These are phyloP conservation scores for Idaea biselata DNA, from an alignment of 2,888 invertebrate species.

Conservation along the genomic window DNA sequence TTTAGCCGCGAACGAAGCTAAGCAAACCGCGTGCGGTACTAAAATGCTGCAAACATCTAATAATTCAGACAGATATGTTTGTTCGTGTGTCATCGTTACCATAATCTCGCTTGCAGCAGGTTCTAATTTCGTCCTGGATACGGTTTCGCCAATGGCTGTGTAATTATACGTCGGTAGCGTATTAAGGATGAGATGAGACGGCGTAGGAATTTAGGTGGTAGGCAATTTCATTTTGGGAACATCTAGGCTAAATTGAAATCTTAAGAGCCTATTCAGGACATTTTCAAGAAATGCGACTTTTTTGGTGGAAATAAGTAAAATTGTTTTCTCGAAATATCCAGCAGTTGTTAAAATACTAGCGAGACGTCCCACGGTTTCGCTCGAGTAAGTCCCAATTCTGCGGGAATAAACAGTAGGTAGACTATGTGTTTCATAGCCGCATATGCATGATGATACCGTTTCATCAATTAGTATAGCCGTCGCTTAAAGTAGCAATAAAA, in stretches of 20 bases:
- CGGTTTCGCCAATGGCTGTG: constrained; percentile 39
- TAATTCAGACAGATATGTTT: not conserved
- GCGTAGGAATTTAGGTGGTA: not conserved
- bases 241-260: not conserved
- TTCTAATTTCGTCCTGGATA: constrained; percentile 35
- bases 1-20: too few relatives aligned
- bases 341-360: too few relatives aligned
- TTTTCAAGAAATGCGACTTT: too few relatives aligned
- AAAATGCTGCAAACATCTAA: not conserved
- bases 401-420: too few relatives aligned
- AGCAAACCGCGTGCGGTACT: not conserved
- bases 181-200: constrained; percentile 7
- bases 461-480: too few relatives aligned
- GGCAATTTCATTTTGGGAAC: not conserved
- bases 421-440: too few relatives aligned
- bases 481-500: too few relatives aligned
- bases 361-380: too few relatives aligned
- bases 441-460: too few relatives aligned
- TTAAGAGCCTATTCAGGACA: not conserved
- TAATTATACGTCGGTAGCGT: constrained; percentile 36
- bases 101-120: constrained; percentile 28
- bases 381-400: too few relatives aligned
- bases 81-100: constrained; percentile 29
- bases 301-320: too few relatives aligned
- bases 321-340: too few relatives aligned